phyloP scores from a whole-genome alignment of 2,113 vertebrate genomes.

The Chaetodon trifascialis region DNA sequence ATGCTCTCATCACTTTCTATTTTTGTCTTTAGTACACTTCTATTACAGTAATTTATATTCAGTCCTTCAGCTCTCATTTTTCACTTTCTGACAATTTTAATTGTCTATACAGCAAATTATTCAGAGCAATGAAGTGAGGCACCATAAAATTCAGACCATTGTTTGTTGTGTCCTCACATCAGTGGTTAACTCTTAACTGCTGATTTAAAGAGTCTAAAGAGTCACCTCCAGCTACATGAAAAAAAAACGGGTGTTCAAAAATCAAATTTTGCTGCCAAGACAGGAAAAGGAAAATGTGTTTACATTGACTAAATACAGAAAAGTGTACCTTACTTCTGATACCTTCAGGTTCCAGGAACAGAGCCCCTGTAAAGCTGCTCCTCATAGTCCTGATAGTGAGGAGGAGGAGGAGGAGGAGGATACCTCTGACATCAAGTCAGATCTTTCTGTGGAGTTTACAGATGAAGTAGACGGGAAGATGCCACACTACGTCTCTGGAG shows the following conservation, averaged over 20 bases:
- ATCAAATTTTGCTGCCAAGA: no score
- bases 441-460: neutral
- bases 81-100: no score
- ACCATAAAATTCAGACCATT: no score
- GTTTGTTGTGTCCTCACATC: no score
- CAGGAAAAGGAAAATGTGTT: neutral
- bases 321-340: neutral
- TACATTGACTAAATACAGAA: neutral
- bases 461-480: neutral
- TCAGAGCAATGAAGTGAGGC: no score
- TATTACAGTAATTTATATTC: neutral
- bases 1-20: neutral
- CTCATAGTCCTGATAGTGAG: neutral
- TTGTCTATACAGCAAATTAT: no score
- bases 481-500: neutral
- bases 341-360: constrained; percentile 58
- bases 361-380: neutral
- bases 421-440: neutral
- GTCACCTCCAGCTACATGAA: no score
- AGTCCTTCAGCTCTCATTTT: neutral
- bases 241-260: no score
- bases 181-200: no score
- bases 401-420: constrained; percentile 22
- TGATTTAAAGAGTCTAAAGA: no score
- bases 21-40: neutral